Percentiles rank a stretch among this genome's conserved stretches.
Conservation (phyloP, 2,888 invertebrate species). For the Polydrusus cervinus region DNA sequence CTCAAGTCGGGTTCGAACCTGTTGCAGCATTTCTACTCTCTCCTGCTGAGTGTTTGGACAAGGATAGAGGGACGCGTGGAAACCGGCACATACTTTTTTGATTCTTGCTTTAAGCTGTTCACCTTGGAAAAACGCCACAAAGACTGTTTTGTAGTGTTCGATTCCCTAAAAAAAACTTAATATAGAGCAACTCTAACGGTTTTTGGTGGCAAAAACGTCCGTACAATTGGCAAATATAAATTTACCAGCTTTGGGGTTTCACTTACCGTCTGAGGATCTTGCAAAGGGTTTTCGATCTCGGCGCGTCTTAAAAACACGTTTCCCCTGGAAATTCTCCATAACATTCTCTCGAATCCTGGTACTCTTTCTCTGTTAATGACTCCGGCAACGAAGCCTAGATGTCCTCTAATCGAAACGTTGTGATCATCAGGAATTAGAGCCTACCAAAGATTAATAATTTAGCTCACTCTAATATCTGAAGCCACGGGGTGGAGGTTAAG, state of each 20-base stretch:
- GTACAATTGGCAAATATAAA: no score
- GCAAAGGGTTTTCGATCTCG: constrained; percentile 87
- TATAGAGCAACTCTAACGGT: no score
- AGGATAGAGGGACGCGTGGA: constrained; percentile 93
- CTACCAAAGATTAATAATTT: constrained; percentile 34
- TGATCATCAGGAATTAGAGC: constrained; percentile 74
- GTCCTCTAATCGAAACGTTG: constrained; percentile 71
- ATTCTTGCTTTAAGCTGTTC: constrained; percentile 92
- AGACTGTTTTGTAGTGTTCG: constrained; percentile 91
- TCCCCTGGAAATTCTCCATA: constrained; percentile 94
- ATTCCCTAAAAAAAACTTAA: constrained; percentile 78
- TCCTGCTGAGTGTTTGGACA: constrained; percentile 91
- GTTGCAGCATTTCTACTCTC: constrained; percentile 91
- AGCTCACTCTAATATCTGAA: no score
- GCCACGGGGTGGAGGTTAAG: no score
- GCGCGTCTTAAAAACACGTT: constrained; percentile 92
- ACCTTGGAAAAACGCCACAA: constrained; percentile 93
- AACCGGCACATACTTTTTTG: constrained; percentile 95
- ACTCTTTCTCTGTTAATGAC: constrained; percentile 91
- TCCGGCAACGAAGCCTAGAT: constrained; percentile 86
- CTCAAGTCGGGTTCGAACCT: constrained; percentile 91
- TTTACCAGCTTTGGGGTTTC: no score
- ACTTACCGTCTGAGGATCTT: constrained; percentile 86
- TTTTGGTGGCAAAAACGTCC: no score
- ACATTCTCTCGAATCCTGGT: constrained; percentile 92